Base-by-base conservation (phyloP, 2,113 vertebrate genomes). In the Periophthalmus modestus region DNA sequence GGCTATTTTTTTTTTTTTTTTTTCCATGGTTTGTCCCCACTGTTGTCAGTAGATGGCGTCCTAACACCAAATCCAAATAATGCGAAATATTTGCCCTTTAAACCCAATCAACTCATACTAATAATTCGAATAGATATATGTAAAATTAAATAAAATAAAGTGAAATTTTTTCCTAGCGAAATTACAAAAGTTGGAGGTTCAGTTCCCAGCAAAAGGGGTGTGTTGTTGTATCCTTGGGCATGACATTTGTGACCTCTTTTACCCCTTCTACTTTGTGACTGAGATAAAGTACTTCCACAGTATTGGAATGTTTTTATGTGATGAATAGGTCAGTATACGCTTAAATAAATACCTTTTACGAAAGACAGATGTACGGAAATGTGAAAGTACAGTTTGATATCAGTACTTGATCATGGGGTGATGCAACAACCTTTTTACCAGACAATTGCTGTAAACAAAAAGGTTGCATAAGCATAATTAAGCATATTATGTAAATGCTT, bases 401-500 rank as follows among this genome's bases (percentile, higher is more conserved):
- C 28, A 5, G 33, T 39, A 10, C n/a, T 65, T 19, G 9, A 39
- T 65, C 15, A 65, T 39, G 39, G n/a, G 18, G 28, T 39, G 28
- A 63, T 34, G 61, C 16, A 4, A 14, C 24, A 16, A 28, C 61
- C 28, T 18, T 63, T 63, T 33, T 9, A 36, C 7, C 4, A 18
- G 14, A 34, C 62, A 39, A n/a, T 39, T 18, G 18, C 34, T 12
- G 62, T 65, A 65, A 65, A 65, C 62, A 65, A 54, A 68, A 70
- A 61, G 65, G 61, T 78, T 83, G 34, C 59, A 74, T 75, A 77
- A 84, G 58, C 58, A 73, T 79, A 86, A 72, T 34, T 0, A 67
- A 21, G 59, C 78, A 70, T 79, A 72, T 87, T 70, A 82, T 82
- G 76, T 63, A 79, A 84, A 81, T 80, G 66, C 69, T 83, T 79